Evolutionary conservation across 2,888 invertebrate species (phyloP), one percentile per base, ranked within the genome.

Genomic region (Cephus nigrinus): DNA sequence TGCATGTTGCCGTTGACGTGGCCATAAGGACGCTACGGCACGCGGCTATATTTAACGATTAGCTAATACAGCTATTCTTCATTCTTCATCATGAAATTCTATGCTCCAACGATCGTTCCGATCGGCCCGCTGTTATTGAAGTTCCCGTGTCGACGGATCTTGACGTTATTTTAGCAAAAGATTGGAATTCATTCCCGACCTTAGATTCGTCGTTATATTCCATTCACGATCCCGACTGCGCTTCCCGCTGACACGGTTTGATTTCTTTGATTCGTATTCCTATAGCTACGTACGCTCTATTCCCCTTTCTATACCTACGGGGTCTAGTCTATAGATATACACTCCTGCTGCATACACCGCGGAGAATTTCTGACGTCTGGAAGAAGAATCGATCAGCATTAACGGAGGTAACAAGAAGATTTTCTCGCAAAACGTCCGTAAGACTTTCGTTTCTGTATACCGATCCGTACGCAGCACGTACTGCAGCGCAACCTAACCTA

Each of bases 41-140:
- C 55, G 55, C 23, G 79, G 84, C 83, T 87, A 87, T 86, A 84
- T 86, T 86, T 86, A 86, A 84, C 83, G 86, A 84, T 86, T 86
- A 85, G 82, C 82, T 83, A 85, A 84, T 81, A 73, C 71, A 23
- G 55, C 55, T n/a, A n/a, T n/a, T n/a, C n/a, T n/a, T 55, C 9
- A 55, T 55, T 55, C 55, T 23, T 23, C 55, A 0, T 23, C 55
- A 5, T 2, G 55, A 23, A 55, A 55, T 55, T 55, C 23, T 23
- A 23, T 23, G 55, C 9, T 55, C 55, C 9, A 55, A 55, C 40
- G 40, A 55, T 23, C 23, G 1, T 55, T 15, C 55, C 15, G 23
- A 23, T 55, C 23, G 15, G 23, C 2, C 55, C 55, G 23, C 23
- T 55, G 55, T 55, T 23, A 55, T 9, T 55, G 55, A 55, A 55